These are phyloP conservation scores for Hippoglossus stenolepis DNA, from an alignment of 2,113 vertebrate species.

Conservation along the genomic window DNA sequence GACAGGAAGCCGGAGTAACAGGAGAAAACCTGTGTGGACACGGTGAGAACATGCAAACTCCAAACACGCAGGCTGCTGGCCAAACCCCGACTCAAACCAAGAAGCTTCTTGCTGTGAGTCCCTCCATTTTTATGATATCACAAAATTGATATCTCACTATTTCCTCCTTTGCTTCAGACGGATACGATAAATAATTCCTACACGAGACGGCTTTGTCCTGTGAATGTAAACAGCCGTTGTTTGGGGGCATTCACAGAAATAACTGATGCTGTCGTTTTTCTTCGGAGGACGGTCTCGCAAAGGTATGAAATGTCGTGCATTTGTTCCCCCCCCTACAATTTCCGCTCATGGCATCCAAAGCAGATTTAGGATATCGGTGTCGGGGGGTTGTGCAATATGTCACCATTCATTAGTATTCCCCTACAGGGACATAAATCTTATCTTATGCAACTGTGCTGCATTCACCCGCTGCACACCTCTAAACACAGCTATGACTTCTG, in stretches of 20 bases:
- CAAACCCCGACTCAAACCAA: no score
- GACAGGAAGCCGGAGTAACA: no score
- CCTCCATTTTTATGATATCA: no score
- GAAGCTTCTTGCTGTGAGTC: no score
- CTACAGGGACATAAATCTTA: background rate
- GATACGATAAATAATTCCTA: background rate
- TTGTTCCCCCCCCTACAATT: background rate
- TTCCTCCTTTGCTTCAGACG: background rate
- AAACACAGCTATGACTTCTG: background rate
- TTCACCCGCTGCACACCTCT: background rate
- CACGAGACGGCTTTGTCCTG: background rate
- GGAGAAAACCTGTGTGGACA: background rate
- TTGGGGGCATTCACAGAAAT: background rate
- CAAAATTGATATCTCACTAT: background rate
- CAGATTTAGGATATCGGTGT: background rate
- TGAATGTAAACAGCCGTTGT: background rate
- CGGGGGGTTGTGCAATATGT: background rate
- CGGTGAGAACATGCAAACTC: no score
- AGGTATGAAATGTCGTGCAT: background rate
- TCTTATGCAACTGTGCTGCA: background rate
- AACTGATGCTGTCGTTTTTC: background rate
- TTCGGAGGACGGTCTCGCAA: background rate
- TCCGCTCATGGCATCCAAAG: background rate
- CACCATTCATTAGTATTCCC: background rate
- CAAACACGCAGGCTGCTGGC: no score